A percentile compares a stretch with the other conserved stretches of the same genome.
phyloP scores from a whole-genome alignment of 2,113 vertebrate species.

The Vulpes vulpes region DNA sequence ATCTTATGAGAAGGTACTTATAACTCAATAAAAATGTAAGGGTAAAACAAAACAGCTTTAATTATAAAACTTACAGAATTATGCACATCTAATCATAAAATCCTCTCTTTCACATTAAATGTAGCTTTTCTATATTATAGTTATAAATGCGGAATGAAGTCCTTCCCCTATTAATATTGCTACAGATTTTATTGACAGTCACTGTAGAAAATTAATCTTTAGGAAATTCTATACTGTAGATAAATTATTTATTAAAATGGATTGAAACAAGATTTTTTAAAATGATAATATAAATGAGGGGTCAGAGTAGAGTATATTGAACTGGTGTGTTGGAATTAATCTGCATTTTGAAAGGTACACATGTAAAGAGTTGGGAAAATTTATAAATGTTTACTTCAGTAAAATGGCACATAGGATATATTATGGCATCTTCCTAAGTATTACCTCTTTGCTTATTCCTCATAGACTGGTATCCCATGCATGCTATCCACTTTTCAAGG shows the following conservation, averaged over 20 bases:
- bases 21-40: background rate
- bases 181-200: background rate
- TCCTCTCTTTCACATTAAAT: background rate
- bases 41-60: background rate
- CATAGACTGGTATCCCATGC: constrained; percentile 88
- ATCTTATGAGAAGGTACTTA: background rate
- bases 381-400: background rate
- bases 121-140: background rate
- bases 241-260: background rate
- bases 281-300: background rate
- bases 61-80: background rate
- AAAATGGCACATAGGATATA: background rate
- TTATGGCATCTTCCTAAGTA: constrained; percentile 18
- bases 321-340: background rate
- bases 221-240: background rate
- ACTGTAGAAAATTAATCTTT: background rate
- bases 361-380: background rate
- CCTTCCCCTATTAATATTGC: background rate
- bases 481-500: constrained; percentile 89
- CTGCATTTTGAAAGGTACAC: background rate
- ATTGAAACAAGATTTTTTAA: constrained; percentile 1
- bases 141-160: background rate
- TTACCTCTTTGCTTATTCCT: background rate
- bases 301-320: background rate
- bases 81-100: background rate